phyloP scores from a whole-genome alignment of 2,888 invertebrate species.

The Rapana venosa region DNA sequence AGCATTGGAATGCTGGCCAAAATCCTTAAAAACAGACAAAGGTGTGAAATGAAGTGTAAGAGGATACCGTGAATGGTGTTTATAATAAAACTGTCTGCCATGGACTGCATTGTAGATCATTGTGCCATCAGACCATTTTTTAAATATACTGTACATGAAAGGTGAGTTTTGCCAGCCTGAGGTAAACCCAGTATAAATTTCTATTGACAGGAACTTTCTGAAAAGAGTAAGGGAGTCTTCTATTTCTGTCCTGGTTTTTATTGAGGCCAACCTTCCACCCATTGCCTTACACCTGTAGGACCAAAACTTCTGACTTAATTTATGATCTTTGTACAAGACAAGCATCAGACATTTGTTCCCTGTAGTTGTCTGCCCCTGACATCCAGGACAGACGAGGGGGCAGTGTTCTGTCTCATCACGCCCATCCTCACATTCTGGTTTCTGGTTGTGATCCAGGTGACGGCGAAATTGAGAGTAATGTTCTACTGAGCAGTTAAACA shows the following conservation, averaged over 20 bases:
- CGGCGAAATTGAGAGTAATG: slow-evolving; percentile 6
- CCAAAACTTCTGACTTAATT: too few relatives aligned
- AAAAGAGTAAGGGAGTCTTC: not conserved
- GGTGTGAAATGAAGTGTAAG: not conserved
- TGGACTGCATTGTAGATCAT: not conserved
- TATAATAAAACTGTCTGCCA: not conserved
- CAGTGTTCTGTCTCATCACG: slow-evolving; percentile 29
- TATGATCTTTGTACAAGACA: too few relatives aligned
- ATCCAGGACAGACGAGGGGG: not conserved
- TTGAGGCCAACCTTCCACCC: not conserved
- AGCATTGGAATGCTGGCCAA: too few relatives aligned
- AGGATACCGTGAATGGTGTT: not conserved
- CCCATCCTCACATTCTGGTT: slow-evolving; percentile 18
- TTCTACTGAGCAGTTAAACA: slow-evolving; percentile 25
- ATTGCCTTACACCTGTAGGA: not conserved
- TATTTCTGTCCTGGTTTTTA: not conserved
- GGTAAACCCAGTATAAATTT: not conserved
- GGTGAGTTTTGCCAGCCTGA: not conserved
- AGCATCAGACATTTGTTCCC: not conserved
- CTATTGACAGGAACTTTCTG: not conserved
- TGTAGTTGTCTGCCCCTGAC: not conserved
- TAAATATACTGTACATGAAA: not conserved
- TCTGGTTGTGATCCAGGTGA: slow-evolving; percentile 14
- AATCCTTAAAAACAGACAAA: not conserved
- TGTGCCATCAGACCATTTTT: not conserved